Conservation (phyloP, 2,888 invertebrate species). For the Euplagia quadripunctaria region DNA sequence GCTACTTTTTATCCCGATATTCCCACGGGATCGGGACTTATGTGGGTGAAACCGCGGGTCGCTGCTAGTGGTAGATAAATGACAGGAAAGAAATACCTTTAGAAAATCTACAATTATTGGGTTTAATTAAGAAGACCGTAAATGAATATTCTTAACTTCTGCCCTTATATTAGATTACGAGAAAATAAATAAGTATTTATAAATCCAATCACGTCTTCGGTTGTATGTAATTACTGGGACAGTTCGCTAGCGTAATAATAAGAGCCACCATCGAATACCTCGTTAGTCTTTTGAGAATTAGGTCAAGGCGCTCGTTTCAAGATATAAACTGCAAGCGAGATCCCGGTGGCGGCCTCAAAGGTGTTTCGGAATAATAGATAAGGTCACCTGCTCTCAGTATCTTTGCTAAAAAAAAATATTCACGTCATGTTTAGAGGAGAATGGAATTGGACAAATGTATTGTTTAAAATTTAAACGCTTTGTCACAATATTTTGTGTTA, state of each 20-base stretch:
- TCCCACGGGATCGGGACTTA: too few species aligned
- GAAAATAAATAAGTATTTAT: conserved; percentile 51
- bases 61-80: background rate
- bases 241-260: conserved; percentile 68
- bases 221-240: conserved; percentile 70
- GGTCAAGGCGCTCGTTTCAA: conserved; percentile 62
- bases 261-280: conserved; percentile 70
- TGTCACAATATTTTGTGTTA: background rate
- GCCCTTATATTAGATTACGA: conserved; percentile 17
- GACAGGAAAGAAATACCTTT: too few species aligned
- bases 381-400: conserved; percentile 28
- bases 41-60: too few species aligned
- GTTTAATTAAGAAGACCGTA: conserved; percentile 1
- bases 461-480: background rate
- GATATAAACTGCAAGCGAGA: conserved; percentile 51
- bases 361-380: conserved; percentile 45
- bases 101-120: background rate
- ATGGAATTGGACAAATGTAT: background rate
- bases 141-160: conserved; percentile 26
- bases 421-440: background rate
- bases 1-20: too few species aligned
- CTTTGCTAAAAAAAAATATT: conserved; percentile 2
- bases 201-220: conserved; percentile 65
- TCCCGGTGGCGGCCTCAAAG: conserved; percentile 25
- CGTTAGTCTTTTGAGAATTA: conserved; percentile 68